Conservation (phyloP, 2,113 vertebrate genomes). For the Dipodomys merriami region DNA sequence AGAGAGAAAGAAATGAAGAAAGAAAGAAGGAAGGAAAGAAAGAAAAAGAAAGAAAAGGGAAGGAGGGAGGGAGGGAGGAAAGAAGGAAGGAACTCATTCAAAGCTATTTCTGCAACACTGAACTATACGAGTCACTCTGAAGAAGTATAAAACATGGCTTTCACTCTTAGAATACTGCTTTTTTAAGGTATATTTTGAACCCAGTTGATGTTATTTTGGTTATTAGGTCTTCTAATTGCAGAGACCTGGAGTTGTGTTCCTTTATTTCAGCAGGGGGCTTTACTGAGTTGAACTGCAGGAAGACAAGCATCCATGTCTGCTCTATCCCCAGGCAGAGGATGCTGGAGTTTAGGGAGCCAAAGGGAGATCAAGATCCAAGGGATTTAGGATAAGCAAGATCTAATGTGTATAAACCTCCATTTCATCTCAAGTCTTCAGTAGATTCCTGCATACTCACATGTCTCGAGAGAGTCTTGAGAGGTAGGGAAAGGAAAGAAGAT, state of each 20-base stretch:
- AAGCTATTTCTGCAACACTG: too few relatives aligned
- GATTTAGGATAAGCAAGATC: background rate
- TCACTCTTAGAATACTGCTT: too few relatives aligned
- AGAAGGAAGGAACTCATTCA: too few relatives aligned
- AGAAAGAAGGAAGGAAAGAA: too few relatives aligned
- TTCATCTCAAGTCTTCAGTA: background rate
- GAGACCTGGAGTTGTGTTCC: background rate
- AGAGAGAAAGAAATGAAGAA: too few relatives aligned
- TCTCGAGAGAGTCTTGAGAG: background rate
- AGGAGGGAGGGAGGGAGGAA: too few relatives aligned
- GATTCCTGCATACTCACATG: background rate
- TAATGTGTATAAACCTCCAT: constrained; percentile 1
- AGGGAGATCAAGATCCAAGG: background rate
- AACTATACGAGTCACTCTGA: too few relatives aligned
- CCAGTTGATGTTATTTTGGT: background rate
- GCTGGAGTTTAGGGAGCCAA: background rate
- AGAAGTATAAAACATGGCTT: too few relatives aligned
- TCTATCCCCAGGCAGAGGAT: background rate
- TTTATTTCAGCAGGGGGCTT: background rate
- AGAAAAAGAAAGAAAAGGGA: too few relatives aligned
- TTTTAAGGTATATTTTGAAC: constrained; percentile 52
- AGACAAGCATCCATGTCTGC: background rate
- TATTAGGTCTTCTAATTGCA: background rate
- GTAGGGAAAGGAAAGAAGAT: background rate
- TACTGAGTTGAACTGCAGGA: background rate